Conservation (phyloP, 2,113 vertebrate genomes). For the Turdus rufiventris region DNA sequence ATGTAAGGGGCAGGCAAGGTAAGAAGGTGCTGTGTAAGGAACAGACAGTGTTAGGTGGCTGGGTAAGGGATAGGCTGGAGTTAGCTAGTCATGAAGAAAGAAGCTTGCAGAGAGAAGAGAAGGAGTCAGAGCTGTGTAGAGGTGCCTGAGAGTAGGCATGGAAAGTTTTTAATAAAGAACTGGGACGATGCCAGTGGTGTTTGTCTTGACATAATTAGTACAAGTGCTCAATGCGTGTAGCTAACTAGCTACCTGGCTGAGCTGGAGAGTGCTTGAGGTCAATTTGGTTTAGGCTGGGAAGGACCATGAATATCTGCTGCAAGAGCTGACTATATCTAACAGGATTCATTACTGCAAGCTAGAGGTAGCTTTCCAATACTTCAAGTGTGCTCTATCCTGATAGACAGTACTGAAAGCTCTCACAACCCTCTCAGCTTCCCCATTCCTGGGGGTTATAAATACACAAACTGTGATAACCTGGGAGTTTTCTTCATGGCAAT, state of each 20-base stretch:
- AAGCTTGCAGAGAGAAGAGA: too few relatives aligned
- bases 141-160: too few relatives aligned
- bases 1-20: too few relatives aligned
- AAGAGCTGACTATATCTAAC: background rate
- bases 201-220: too few relatives aligned
- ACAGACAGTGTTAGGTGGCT: too few relatives aligned
- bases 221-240: fast-evolving
- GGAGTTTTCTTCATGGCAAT: background rate
- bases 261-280: background rate
- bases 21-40: too few relatives aligned
- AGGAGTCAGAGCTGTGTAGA: too few relatives aligned
- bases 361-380: background rate
- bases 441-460: background rate
- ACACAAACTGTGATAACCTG: background rate
- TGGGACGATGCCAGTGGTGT: too few relatives aligned
- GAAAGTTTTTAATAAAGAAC: too few relatives aligned
- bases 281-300: background rate
- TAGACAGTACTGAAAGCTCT: background rate
- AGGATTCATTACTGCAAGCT: background rate
- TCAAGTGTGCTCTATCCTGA: background rate
- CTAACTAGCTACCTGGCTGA: background rate
- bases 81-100: too few relatives aligned
- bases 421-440: background rate
- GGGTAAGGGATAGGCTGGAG: too few relatives aligned
- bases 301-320: background rate